These are phyloP conservation scores for Miichthys miiuy DNA, from an alignment of 2,797 vertebrate genomes.

Conservation along the genomic window DNA sequence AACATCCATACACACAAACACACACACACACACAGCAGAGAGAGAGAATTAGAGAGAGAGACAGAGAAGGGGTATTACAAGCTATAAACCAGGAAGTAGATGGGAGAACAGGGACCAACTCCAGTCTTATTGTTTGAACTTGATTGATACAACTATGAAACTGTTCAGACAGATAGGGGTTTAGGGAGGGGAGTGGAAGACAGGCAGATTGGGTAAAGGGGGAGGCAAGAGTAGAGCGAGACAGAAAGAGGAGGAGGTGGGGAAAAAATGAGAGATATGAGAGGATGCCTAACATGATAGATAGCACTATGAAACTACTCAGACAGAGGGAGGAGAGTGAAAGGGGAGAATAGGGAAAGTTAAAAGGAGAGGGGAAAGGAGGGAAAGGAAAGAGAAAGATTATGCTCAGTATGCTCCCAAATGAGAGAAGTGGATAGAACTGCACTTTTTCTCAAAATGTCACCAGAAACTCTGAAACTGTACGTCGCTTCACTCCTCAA, in stretches of 20 bases:
- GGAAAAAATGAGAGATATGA: not conserved
- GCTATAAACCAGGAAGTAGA: conserved; percentile 79
- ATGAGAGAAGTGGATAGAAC: conserved; percentile 16
- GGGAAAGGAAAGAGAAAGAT: conserved; percentile 2
- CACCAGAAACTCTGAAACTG: conserved; percentile 19
- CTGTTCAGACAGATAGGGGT: conserved; percentile 69
- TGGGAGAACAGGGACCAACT: conserved; percentile 79
- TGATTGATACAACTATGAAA: conserved; percentile 83
- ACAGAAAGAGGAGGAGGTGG: conserved; percentile 30
- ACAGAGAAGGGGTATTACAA: conserved; percentile 56
- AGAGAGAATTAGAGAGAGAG: not conserved
- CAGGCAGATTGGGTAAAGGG: conserved; percentile 43
- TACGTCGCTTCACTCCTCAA: conserved; percentile 5
- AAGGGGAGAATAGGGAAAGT: conserved; percentile 9
- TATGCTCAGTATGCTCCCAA: conserved; percentile 28
- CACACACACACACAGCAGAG: conserved; percentile 9
- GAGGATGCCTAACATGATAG: conserved; percentile 50
- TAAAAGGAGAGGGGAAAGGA: conserved; percentile 5
- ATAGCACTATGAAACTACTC: conserved; percentile 56
- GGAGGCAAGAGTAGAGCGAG: conserved; percentile 40
- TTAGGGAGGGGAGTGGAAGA: conserved; percentile 35
- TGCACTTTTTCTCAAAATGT: conserved; percentile 35
- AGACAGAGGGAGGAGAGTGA: conserved; percentile 20
- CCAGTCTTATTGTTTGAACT: conserved; percentile 78
- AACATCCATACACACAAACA: conserved; percentile 32